These are phyloP conservation scores for Drosophila rhopaloa DNA, from an alignment of 1,140 invertebrate species.

Conservation along the genomic window DNA sequence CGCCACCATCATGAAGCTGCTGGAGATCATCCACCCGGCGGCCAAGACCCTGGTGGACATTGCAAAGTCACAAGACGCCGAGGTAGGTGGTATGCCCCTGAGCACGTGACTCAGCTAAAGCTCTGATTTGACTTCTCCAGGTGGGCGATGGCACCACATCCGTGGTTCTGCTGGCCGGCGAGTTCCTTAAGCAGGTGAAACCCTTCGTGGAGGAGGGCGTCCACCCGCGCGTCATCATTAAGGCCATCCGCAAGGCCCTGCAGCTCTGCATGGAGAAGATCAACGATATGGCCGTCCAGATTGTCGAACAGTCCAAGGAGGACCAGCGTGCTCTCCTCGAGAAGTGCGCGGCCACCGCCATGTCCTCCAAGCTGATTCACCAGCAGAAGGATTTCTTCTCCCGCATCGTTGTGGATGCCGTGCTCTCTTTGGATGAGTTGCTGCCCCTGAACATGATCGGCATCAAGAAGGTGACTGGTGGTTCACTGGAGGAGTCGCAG, in stretches of 20 bases:
- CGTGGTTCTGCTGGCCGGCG: constrained; percentile 97
- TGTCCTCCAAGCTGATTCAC: constrained; percentile 98
- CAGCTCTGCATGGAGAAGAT: constrained; percentile 94
- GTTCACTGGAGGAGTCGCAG: constrained; percentile 96
- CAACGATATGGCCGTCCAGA: constrained; percentile 93
- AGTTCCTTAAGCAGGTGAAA: constrained; percentile 98
- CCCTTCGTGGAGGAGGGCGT: constrained; percentile 98
- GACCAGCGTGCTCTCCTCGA: constrained; percentile 91
- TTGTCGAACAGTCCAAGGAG: constrained; percentile 87
- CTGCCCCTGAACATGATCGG: constrained; percentile 99
- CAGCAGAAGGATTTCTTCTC: constrained; percentile 98
- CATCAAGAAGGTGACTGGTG: constrained; percentile 99
- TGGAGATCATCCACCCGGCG: constrained; percentile 99
- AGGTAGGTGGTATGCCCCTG: constrained; percentile 88
- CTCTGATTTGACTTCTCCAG: constrained; percentile 85
- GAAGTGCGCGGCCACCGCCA: constrained; percentile 98
- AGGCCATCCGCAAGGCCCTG: constrained; percentile 93
- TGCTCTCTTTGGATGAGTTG: constrained; percentile 96
- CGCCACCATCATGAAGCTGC: constrained; percentile 98
- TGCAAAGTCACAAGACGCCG: constrained; percentile 99
- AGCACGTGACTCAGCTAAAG: constrained; percentile 47
- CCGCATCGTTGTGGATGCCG: constrained; percentile 98
- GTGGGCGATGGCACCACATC: constrained; percentile 99
- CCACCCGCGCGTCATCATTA: constrained; percentile 96
- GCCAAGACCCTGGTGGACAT: constrained; percentile 99